Evolutionary conservation across 2,888 invertebrate genomes (phyloP).

Genomic region (Leucophora obtusa): DNA sequence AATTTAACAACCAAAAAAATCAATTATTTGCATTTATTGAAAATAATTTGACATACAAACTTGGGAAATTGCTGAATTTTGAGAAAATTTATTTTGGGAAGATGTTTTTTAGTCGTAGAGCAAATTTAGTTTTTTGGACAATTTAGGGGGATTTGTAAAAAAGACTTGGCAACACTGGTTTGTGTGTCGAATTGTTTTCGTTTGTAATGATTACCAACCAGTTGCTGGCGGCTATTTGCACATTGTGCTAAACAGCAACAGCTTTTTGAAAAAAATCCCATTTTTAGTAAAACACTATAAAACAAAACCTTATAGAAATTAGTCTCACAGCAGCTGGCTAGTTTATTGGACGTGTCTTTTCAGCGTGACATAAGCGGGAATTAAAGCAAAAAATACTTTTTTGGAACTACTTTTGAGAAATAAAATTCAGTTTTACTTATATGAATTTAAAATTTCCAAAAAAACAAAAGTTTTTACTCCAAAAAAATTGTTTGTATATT

Average conservation of each 20-base stretch:
- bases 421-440: conserved; percentile 66
- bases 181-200: conserved; percentile 10
- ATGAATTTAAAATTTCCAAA: conserved; percentile 65
- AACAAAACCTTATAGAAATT: conserved; percentile 55
- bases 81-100: no score
- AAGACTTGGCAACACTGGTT: no score
- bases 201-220: conserved; percentile 8
- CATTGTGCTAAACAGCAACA: conserved; percentile 42
- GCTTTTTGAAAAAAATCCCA: background rate
- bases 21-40: no score
- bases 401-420: conserved; percentile 51
- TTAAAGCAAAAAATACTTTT: conserved; percentile 25
- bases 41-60: no score
- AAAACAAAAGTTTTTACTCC: conserved; percentile 6
- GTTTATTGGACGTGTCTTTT: conserved; percentile 71
- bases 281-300: conserved; percentile 41
- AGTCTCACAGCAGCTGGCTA: conserved; percentile 77
- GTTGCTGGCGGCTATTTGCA: conserved; percentile 49
- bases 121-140: no score
- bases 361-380: conserved; percentile 39
- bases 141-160: no score
- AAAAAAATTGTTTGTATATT: conserved; percentile 17
- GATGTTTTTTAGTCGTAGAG: no score
- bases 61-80: no score
- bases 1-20: no score